Evolutionary conservation across 2,797 vertebrate genomes (phyloP).

Genomic region (Orestias chungarensis): DNA sequence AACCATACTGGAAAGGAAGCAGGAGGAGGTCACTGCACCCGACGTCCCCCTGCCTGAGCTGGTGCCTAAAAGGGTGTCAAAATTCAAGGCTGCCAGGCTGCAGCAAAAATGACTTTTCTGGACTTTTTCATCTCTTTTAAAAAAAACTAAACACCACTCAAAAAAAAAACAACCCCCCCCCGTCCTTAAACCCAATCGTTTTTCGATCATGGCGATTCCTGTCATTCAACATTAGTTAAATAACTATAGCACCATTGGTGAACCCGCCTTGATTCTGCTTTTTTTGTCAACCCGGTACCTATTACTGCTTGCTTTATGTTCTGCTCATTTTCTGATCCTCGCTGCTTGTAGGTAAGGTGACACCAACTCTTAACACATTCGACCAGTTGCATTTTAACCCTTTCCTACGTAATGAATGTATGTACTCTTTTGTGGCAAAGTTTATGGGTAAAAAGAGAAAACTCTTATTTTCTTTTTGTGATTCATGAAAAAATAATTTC

Average conservation of each 20-base stretch:
- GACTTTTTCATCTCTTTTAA: conserved; percentile 17
- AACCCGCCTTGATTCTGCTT: conserved; percentile 12
- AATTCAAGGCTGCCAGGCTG: conserved; percentile 93
- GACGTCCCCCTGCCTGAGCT: conserved; percentile 69
- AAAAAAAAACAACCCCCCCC: neutral
- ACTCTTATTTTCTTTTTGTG: conserved; percentile 16
- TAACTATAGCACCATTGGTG: conserved; percentile 20
- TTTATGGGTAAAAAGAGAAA: conserved; percentile 56
- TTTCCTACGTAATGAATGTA: conserved; percentile 71
- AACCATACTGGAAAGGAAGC: conserved; percentile 90
- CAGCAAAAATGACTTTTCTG: conserved; percentile 81
- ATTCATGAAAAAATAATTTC: neutral
- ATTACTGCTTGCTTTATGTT: conserved; percentile 5
- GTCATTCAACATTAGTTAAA: conserved; percentile 9
- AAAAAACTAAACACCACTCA: conserved; percentile 21
- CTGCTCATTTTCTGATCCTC: conserved; percentile 22
- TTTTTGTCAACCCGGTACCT: neutral
- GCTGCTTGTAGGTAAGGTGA: conserved; percentile 22
- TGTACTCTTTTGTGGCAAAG: conserved; percentile 56
- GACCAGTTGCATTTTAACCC: conserved; percentile 23
- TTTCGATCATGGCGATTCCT: conserved; percentile 8
- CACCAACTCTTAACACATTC: conserved; percentile 20
- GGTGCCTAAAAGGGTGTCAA: conserved; percentile 87
- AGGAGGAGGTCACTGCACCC: conserved; percentile 83
- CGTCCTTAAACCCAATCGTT: conserved; percentile 7